These are phyloP conservation scores for Micoletzkya japonica DNA, from an alignment of 2,888 invertebrate genomes.

Conservation along the genomic window DNA sequence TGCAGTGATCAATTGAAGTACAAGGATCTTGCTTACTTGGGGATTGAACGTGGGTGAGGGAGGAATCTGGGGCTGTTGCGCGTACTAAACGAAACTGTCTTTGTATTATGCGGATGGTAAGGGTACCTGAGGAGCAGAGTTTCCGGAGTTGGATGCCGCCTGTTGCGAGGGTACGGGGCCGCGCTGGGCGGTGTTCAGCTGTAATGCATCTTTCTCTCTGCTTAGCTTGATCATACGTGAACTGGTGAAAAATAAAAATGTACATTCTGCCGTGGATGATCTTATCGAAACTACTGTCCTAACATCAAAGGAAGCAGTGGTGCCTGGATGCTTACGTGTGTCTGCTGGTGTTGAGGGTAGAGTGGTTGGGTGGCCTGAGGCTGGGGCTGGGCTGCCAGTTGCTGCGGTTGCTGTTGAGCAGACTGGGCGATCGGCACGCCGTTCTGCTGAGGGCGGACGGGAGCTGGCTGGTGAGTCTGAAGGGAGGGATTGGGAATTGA, in stretches of 20 bases:
- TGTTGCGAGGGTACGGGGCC: slow-evolving; percentile 8
- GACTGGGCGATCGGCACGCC: slow-evolving; percentile 21
- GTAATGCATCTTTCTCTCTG: too few species aligned
- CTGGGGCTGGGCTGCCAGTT: too few species aligned
- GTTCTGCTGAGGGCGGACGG: slow-evolving; percentile 9
- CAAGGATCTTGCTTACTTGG: not conserved
- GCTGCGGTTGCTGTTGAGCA: slow-evolving; percentile 1
- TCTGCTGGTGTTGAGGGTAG: slow-evolving; percentile 22
- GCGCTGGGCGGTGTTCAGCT: not conserved
- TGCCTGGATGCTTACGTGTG: too few species aligned
- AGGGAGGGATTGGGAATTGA: not conserved
- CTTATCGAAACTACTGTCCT: too few species aligned
- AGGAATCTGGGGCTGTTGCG: slow-evolving; percentile 25
- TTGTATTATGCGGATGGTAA: slow-evolving; percentile 7
- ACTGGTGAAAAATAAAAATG: too few species aligned
- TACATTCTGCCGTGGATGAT: too few species aligned
- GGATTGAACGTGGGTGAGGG: slow-evolving; percentile 24
- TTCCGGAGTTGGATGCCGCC: slow-evolving; percentile 19
- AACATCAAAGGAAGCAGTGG: too few species aligned
- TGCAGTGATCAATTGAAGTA: not conserved
- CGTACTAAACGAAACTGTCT: not conserved
- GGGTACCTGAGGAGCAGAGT: slow-evolving; percentile 28
- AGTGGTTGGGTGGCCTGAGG: slow-evolving; percentile 18
- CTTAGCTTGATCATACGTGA: too few species aligned
- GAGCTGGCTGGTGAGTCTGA: slow-evolving; percentile 1